A percentile compares a stretch with the other conserved stretches of the same genome.
phyloP scores from a whole-genome alignment of 2,797 vertebrate species.

The Euthynnus affinis region DNA sequence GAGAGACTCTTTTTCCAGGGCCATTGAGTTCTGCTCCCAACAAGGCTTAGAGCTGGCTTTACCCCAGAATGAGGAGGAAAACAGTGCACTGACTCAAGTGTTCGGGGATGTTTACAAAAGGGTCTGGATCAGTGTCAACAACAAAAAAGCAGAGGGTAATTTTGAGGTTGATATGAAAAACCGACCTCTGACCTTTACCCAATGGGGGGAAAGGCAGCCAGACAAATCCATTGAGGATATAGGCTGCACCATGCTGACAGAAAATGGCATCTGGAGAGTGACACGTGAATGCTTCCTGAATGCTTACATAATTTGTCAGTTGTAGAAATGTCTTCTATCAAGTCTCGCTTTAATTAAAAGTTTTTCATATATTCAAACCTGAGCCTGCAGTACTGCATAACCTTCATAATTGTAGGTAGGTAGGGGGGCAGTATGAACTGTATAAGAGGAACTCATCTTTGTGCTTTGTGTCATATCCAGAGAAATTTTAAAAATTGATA shows the following conservation, averaged over 20 bases:
- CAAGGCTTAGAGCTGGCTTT: slow-evolving; percentile 54
- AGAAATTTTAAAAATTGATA: no score
- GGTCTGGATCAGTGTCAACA: slow-evolving; percentile 54
- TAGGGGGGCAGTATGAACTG: no score
- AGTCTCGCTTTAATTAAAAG: no score
- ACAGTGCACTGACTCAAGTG: slow-evolving; percentile 33
- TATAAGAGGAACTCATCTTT: no score
- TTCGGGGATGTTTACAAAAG: background rate
- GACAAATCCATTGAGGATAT: slow-evolving; percentile 29
- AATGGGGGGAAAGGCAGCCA: slow-evolving; percentile 53
- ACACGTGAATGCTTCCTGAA: slow-evolving; percentile 35
- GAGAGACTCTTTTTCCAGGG: slow-evolving; percentile 37
- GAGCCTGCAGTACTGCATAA: no score
- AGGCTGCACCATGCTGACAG: slow-evolving; percentile 52
- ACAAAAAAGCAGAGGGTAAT: slow-evolving; percentile 19
- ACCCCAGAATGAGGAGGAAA: slow-evolving; percentile 54
- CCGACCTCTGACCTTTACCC: slow-evolving; percentile 36
- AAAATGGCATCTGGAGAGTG: slow-evolving; percentile 21
- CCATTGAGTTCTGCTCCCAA: slow-evolving; percentile 41
- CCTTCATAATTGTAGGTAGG: no score
- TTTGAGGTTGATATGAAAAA: slow-evolving; percentile 34
- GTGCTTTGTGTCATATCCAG: no score
- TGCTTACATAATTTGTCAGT: slow-evolving; percentile 54
- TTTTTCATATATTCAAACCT: no score
- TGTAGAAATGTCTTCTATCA: slow-evolving; percentile 7